Conservation (phyloP, 1,140 invertebrate species). For the Dermatophagoides farinae region DNA sequence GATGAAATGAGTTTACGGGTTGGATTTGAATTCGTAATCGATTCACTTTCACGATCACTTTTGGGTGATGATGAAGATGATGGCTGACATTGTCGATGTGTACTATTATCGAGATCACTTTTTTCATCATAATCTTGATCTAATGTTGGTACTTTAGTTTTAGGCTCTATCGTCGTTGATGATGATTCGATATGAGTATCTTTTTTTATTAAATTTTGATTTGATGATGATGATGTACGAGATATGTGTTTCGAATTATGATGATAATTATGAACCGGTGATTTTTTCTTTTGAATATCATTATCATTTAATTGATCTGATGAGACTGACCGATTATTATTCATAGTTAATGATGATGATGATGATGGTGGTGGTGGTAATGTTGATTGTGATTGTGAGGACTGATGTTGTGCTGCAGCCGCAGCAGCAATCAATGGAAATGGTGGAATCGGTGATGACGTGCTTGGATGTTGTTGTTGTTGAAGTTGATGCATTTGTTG, state of each 20-base stretch:
- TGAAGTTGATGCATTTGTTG: neutral
- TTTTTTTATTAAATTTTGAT: too few relatives aligned
- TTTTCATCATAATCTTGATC: neutral
- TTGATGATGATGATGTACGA: too few relatives aligned
- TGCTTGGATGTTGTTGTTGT: too few relatives aligned
- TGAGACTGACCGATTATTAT: too few relatives aligned
- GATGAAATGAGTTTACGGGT: neutral
- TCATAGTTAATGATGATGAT: too few relatives aligned
- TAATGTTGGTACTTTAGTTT: neutral
- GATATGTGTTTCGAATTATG: too few relatives aligned
- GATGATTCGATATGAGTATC: neutral
- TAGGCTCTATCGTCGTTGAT: neutral
- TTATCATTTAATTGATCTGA: too few relatives aligned
- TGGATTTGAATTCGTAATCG: neutral
- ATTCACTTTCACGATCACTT: neutral
- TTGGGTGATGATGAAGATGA: neutral
- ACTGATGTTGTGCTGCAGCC: neutral
- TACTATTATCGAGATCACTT: neutral
- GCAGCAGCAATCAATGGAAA: constrained; percentile 3
- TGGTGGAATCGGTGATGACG: neutral
- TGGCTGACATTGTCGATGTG: neutral
- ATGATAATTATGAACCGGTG: too few relatives aligned
- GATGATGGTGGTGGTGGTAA: neutral
- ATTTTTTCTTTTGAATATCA: too few relatives aligned
- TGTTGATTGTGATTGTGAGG: neutral